phyloP scores from a whole-genome alignment of 2,113 vertebrate genomes.

The Sarotherodon lohbergeri region DNA sequence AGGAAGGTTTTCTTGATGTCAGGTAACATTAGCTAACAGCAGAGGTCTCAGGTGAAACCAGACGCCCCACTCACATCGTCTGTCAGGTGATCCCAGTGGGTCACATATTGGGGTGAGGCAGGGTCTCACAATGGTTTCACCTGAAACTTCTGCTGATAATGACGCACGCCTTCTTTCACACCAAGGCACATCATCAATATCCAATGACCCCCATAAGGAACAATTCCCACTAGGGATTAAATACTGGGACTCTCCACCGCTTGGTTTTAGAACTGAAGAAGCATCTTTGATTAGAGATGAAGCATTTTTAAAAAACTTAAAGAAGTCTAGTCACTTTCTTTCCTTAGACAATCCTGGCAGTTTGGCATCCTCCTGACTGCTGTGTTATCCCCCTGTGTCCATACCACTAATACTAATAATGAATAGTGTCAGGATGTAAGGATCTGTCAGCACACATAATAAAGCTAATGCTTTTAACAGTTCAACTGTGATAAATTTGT shows the following conservation, averaged over 20 bases:
- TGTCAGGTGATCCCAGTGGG: neutral
- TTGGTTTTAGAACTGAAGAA: fast-evolving
- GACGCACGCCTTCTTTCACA: neutral
- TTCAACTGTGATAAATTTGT: neutral
- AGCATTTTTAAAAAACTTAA: too few species aligned
- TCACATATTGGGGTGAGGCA: neutral
- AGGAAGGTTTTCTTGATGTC: neutral
- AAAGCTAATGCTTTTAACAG: neutral
- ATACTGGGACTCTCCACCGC: neutral
- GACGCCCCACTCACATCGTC: neutral
- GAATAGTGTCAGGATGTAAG: neutral
- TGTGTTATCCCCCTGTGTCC: neutral
- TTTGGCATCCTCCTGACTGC: neutral
- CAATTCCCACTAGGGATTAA: neutral
- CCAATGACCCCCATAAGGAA: neutral
- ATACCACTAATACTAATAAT: neutral
- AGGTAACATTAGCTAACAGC: neutral
- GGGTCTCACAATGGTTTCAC: too few species aligned
- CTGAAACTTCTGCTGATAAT: neutral
- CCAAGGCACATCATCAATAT: neutral
- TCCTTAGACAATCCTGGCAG: neutral
- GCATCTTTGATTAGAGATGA: neutral
- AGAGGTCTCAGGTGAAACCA: neutral
- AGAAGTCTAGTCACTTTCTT: neutral
- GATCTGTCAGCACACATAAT: neutral